phyloP scores from a whole-genome alignment of 2,113 vertebrate species.

The Phrynosoma blainvillii region DNA sequence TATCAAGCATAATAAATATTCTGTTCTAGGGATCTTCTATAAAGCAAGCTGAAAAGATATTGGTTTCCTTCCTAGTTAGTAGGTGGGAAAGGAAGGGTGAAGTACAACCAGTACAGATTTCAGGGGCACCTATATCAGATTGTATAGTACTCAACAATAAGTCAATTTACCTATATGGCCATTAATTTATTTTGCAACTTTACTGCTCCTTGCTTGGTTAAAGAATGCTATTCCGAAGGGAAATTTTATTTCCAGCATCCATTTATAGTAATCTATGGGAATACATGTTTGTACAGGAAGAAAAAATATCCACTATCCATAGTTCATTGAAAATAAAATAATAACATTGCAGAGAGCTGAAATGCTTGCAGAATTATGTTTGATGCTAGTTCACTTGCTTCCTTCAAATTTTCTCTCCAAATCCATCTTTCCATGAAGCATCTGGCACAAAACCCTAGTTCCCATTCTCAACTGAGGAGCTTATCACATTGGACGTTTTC shows the following conservation, averaged over 20 bases:
- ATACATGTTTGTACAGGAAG: not conserved
- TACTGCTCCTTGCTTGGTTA: not conserved
- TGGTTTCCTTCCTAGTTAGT: constrained; percentile 36
- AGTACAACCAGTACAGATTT: constrained; percentile 8
- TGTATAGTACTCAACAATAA: not conserved
- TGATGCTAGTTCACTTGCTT: not conserved
- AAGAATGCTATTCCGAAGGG: not conserved
- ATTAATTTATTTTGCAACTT: not conserved
- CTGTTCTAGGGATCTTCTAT: constrained; percentile 36
- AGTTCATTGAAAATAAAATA: not conserved
- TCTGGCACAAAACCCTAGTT: not conserved
- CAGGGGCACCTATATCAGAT: not conserved
- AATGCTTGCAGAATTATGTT: not conserved
- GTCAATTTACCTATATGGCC: not conserved
- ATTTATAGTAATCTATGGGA: not conserved
- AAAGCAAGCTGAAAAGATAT: constrained; percentile 54
- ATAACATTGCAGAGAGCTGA: not conserved
- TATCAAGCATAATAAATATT: constrained; percentile 25
- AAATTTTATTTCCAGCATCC: not conserved
- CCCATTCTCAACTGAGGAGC: not conserved
- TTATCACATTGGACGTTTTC: too few relatives aligned
- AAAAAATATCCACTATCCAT: not conserved
- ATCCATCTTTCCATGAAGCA: not conserved
- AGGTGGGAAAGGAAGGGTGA: constrained; percentile 17
- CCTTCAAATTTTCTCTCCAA: not conserved